Percentiles rank a stretch among this genome's conserved stretches.
Conservation (phyloP, 2,113 vertebrate species). For the Chloropsis hardwickii region DNA sequence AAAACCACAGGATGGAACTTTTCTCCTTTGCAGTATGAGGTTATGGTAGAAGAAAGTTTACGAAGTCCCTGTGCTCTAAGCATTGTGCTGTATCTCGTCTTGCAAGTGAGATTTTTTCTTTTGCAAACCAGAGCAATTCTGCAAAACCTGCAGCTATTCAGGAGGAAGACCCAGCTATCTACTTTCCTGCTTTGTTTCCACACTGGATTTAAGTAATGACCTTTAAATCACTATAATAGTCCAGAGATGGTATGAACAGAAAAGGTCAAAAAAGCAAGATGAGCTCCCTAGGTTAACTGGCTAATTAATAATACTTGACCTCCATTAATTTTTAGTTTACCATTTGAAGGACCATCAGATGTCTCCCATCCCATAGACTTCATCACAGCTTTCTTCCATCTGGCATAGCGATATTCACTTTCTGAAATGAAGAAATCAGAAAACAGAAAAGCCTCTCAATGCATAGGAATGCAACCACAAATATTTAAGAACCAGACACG, state of each 20-base stretch:
- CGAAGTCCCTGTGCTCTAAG: not conserved
- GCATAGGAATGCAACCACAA: not conserved
- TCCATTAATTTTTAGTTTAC: conserved; percentile 48
- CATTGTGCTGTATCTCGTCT: not conserved
- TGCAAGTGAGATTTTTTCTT: not conserved
- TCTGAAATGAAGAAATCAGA: conserved; percentile 72
- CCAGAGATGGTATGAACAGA: not conserved
- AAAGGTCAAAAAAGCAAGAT: not conserved
- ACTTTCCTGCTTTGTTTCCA: not conserved
- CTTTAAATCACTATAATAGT: not conserved
- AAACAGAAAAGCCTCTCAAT: not conserved
- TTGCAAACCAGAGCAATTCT: not conserved
- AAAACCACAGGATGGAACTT: not conserved
- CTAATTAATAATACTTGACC: not conserved
- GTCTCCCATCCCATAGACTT: conserved; percentile 94
- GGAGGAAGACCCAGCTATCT: not conserved
- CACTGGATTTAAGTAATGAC: not conserved
- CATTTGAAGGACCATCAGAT: conserved; percentile 71
- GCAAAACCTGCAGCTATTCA: not conserved
- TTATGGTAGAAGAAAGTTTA: not conserved
- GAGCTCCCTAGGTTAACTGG: not conserved
- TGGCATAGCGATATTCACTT: conserved; percentile 90
- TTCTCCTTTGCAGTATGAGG: not conserved
- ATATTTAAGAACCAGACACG: not conserved
- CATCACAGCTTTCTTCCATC: conserved; percentile 96